Base-by-base conservation (phyloP, 2,888 invertebrate genomes). In the Limnephilus rhombicus region DNA sequence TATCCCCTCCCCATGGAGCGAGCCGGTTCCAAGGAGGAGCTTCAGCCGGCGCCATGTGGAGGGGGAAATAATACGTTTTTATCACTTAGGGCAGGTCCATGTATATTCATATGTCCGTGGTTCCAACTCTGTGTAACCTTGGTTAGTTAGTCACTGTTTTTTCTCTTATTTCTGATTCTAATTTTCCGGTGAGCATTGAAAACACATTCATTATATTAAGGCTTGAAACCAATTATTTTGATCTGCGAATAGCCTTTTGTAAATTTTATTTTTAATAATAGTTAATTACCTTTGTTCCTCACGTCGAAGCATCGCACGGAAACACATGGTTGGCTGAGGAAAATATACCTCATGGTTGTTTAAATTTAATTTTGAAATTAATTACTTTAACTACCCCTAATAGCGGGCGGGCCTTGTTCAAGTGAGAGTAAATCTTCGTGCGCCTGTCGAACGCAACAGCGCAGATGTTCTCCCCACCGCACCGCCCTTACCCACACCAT, bases 351-450 rank as follows among this genome's bases (percentile, higher is more conserved):
- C 68, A n/a, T 24, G 24, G 68, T 68, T 68, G 68, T 68, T 68
- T 68, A 68, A 68, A 68, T 68, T 68, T 24, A 68, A 68, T 68
- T 68, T 68, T 68, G 68, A 68, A 68, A 68, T 68, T 68, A 68
- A 68, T 68, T 68, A 68, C 24, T 68, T 68, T 68, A 68, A 68
- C 68, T 68, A 68, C 68, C 68, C 68, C 68, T 68, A 68, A 68
- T 68, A 68, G 68, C 68, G 9, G 68, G 24, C 68, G 68, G 24
- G 68, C 68, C 68, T 68, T 68, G 68, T 68, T 68, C n/a, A 68
- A 68, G 68, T 68, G n/a, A 68, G 68, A 68, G 68, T 68, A 68
- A 68, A 68, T 68, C 68, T 68, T 68, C 68, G 68, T 68, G 68
- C 68, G 68, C 68, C 68, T 68, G 68, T 68, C 68, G 68, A 68